Conservation (phyloP, 2,888 invertebrate genomes). For the Incurvaria masculella region DNA sequence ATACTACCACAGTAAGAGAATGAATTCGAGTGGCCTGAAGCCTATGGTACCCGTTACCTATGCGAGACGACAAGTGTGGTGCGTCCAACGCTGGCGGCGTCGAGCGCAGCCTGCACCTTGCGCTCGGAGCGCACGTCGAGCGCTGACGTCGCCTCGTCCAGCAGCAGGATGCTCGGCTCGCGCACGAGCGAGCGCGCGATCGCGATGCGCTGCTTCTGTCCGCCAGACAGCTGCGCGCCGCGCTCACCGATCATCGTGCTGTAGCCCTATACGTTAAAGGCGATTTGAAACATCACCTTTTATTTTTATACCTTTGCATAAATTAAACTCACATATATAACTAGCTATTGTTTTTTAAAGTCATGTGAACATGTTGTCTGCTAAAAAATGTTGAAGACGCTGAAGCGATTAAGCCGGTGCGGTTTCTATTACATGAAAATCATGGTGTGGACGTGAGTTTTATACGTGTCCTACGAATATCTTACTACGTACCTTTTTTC, state of each 20-base stretch:
- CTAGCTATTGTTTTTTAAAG: no score
- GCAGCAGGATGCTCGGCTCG: constrained; percentile 65
- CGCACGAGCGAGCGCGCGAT: constrained; percentile 77
- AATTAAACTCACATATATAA: neutral
- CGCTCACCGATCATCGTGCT: constrained; percentile 72
- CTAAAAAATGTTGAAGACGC: no score
- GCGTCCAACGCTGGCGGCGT: constrained; percentile 67
- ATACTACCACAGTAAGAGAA: no score
- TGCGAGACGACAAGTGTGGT: constrained; percentile 75
- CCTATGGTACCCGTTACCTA: no score
- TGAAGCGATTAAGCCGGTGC: no score
- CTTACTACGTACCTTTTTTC: no score
- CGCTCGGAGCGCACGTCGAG: constrained; percentile 76
- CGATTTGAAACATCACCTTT: neutral
- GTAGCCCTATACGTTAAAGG: constrained; percentile 62
- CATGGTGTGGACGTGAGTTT: no score
- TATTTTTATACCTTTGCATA: neutral
- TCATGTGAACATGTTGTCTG: no score
- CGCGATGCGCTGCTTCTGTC: constrained; percentile 81
- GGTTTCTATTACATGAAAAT: no score
- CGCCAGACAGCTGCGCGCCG: constrained; percentile 76
- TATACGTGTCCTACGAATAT: no score
- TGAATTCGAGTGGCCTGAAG: no score
- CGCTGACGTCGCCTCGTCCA: constrained; percentile 85
- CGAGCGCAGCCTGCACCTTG: constrained; percentile 63